phyloP scores from a whole-genome alignment of 2,888 invertebrate species.

The Leptopilina myrica region DNA sequence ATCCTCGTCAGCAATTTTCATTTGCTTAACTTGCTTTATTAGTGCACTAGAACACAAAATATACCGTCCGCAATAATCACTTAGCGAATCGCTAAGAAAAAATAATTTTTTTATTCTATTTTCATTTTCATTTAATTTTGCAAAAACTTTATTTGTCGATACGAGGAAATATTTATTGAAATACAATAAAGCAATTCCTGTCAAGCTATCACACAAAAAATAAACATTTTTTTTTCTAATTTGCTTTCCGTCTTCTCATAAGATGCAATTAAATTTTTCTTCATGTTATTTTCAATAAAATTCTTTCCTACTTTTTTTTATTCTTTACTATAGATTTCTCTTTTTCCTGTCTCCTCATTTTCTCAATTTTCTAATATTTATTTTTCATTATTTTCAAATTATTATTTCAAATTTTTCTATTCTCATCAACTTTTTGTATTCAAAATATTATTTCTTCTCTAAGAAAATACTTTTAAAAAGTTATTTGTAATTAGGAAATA shows the following conservation, averaged over 20 bases:
- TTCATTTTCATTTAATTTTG: not conserved
- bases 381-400: too few relatives aligned
- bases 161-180: not conserved
- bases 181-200: not conserved
- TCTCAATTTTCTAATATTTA: too few relatives aligned
- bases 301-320: too few relatives aligned
- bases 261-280: too few relatives aligned
- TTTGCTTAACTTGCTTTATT: conserved; percentile 74
- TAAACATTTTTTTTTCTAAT: too few relatives aligned
- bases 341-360: too few relatives aligned
- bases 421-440: too few relatives aligned
- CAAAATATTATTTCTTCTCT: too few relatives aligned
- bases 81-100: conserved; percentile 1
- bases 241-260: too few relatives aligned
- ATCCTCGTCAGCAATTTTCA: conserved; percentile 73
- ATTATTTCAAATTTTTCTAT: too few relatives aligned
- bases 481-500: not conserved
- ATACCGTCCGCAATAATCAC: conserved; percentile 58
- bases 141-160: conserved; percentile 23
- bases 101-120: not conserved
- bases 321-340: too few relatives aligned
- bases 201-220: conserved; percentile 12
- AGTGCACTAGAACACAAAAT: conserved; percentile 76
- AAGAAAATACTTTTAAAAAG: not conserved
- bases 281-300: too few relatives aligned